Conservation (phyloP, 2,113 vertebrate species). For the Coreoperca whiteheadi region DNA sequence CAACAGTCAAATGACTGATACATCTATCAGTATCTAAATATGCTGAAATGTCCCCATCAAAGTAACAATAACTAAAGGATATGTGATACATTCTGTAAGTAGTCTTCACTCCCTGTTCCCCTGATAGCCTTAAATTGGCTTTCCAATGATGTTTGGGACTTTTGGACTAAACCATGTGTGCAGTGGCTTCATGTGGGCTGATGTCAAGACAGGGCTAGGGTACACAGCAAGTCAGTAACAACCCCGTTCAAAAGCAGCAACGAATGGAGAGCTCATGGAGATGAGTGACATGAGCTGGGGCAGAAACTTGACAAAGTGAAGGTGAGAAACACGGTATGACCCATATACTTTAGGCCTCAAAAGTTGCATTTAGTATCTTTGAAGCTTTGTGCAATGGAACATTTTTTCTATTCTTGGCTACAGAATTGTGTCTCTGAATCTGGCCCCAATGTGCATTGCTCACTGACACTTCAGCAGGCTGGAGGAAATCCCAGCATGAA, state of each 20-base stretch:
- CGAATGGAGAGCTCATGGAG: background rate
- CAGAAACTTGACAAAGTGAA: background rate
- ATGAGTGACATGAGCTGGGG: background rate
- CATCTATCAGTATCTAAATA: too few species aligned
- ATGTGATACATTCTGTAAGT: background rate
- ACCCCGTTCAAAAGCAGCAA: background rate
- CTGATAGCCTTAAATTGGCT: background rate
- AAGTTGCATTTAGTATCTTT: background rate
- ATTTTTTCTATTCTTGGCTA: background rate
- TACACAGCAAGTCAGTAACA: background rate
- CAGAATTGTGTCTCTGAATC: background rate
- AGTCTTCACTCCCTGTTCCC: background rate
- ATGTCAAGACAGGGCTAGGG: background rate
- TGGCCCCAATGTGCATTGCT: background rate
- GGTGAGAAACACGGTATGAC: background rate
- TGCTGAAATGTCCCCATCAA: background rate
- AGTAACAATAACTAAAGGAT: background rate
- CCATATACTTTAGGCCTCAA: background rate
- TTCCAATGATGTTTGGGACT: background rate
- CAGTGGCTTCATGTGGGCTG: background rate
- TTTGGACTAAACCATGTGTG: background rate
- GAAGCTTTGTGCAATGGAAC: background rate
- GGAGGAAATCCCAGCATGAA: background rate
- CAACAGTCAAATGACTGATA: background rate
- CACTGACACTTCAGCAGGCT: background rate